Conservation (phyloP, 2,797 vertebrate species). For the Taeniopygia guttata region DNA sequence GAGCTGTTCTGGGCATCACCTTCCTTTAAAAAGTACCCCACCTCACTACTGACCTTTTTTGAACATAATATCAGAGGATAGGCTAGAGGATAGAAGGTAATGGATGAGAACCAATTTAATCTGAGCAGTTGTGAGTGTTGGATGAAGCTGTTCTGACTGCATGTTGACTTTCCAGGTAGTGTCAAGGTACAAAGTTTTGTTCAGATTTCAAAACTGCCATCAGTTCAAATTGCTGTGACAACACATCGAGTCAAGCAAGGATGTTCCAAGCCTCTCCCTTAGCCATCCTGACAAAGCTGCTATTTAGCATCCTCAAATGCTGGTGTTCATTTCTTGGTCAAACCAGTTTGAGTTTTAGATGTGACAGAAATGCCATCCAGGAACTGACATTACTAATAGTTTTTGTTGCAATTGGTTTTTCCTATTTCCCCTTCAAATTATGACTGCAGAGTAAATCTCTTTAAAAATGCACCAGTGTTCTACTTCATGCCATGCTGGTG, state of each 20-base stretch:
- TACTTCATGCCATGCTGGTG: background rate
- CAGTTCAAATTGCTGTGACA: slow-evolving; percentile 54
- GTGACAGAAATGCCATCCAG: background rate
- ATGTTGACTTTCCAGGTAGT: slow-evolving; percentile 25
- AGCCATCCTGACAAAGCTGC: slow-evolving; percentile 43
- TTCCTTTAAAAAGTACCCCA: background rate
- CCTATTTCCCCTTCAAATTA: background rate
- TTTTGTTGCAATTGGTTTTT: background rate
- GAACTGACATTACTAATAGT: background rate
- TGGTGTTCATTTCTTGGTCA: slow-evolving; percentile 20
- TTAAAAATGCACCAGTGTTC: background rate
- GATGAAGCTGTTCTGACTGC: slow-evolving; percentile 53
- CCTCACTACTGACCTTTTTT: slow-evolving; percentile 5
- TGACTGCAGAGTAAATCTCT: background rate
- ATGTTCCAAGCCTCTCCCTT: background rate
- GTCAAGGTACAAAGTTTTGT: slow-evolving; percentile 39
- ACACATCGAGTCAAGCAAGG: slow-evolving; percentile 20
- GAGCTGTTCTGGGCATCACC: background rate
- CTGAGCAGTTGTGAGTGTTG: slow-evolving; percentile 22
- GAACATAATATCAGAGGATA: background rate
- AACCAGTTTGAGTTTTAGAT: background rate
- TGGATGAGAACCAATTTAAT: slow-evolving; percentile 53
- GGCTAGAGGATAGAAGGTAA: slow-evolving; percentile 21
- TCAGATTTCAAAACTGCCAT: slow-evolving; percentile 28
- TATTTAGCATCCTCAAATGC: slow-evolving; percentile 21